Percentiles rank a stretch among this genome's conserved stretches.
These are phyloP conservation scores for Podarcis muralis DNA, from an alignment of 2,113 vertebrate species.

Conservation along the genomic window DNA sequence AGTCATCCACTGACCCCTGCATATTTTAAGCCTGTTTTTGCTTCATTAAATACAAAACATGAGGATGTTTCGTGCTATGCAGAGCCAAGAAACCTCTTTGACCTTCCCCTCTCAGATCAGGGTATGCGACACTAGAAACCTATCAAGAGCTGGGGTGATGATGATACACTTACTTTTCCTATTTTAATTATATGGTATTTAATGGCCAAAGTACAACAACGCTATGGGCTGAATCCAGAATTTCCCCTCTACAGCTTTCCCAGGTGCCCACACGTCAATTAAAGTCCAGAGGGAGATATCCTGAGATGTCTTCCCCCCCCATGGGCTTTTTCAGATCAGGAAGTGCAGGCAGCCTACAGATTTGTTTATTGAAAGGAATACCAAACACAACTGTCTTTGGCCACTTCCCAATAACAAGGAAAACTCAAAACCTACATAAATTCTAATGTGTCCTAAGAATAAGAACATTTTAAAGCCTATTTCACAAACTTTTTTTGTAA, in stretches of 20 bases:
- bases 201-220: not conserved
- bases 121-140: not conserved
- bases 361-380: too few species aligned
- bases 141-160: not conserved
- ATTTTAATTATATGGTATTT: not conserved
- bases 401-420: too few species aligned
- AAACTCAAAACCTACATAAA: too few species aligned
- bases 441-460: too few species aligned
- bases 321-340: too few species aligned
- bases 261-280: too few species aligned
- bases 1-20: slow-evolving; percentile 3
- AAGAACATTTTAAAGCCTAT: too few species aligned
- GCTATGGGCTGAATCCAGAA: not conserved
- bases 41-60: not conserved
- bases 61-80: not conserved
- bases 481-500: too few species aligned
- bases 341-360: too few species aligned
- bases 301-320: too few species aligned
- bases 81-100: not conserved
- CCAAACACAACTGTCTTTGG: too few species aligned
- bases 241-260: not conserved
- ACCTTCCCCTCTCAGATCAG: not conserved
- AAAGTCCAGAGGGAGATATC: too few species aligned
- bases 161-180: not conserved
- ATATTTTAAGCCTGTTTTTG: not conserved